Base-by-base conservation (phyloP, 2,888 invertebrate genomes). In the Drosophila nr. perissopoda region DNA sequence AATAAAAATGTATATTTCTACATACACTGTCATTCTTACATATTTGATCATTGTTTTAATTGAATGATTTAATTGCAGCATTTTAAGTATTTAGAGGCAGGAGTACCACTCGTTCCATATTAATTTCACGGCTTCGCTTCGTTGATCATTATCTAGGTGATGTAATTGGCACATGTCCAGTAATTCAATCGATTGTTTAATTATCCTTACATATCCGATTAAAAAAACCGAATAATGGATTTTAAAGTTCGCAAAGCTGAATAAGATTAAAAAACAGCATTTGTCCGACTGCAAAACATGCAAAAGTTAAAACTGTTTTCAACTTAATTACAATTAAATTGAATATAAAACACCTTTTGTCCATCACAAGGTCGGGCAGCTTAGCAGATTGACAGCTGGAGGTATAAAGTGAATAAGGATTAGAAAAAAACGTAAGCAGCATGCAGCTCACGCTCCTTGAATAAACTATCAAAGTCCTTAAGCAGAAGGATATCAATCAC, bases 401-500 rank as follows among this genome's bases (percentile, higher is more conserved):
- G 25, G 16, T 16, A 16, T 8, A 25, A n/a, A 16, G 1, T 13
- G 21, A 25, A 16, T 4, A 21, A 4, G 46, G 25, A 16, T 46
- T 25, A 8, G 8, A 25, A 46, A 38, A 7, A 25, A 16, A 4
- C 21, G 0, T 46, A n/a, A 42, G n/a, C 2, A 11, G 11, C 38
- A 8, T 18, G 18, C 38, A 38, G 18, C 51, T 71, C 0, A 48
- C 40, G 1, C 4, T 68, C 76, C 42, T 65, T 68, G 29, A 86
- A 89, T 6, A 89, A 58, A 5, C 36, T 48, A 40, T 89, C 81
- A 6, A 90, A 73, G 42, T 83, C 78, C n/a, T 72, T 49, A 0
- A 84, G 63, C 16, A 88, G 67, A 18, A 83, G 51, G 3, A 81
- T 81, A 18, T 74, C 29, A 21, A 85, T 84, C 46, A 75, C 53